Base-by-base conservation (phyloP, 2,797 vertebrate genomes). In the Pipistrellus kuhlii region DNA sequence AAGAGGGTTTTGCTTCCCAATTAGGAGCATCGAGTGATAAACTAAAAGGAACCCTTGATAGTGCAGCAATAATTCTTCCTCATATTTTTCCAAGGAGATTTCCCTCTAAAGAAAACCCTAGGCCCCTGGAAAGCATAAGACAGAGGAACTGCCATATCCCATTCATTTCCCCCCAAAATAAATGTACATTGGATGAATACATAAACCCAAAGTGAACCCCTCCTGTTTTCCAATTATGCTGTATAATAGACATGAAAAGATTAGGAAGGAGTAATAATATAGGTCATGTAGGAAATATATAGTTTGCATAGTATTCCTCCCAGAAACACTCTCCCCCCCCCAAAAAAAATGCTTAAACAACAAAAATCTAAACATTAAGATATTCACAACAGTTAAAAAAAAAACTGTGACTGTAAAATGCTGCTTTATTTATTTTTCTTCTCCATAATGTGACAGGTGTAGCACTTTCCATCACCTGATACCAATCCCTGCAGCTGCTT, bases 351-450 rank as follows among this genome's bases (percentile, higher is more conserved):
- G 17, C 32, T 88, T 15, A 3, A 64, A 69, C 5, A 71, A 81
- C 30, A 92, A 68, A 80, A 94, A 59, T 48, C 6, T 53, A 77
- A 89, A 82, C 27, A 51, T 48, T 78, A 32, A 10, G 32, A 35
- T 75, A n/a, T 59, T 93, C 83, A 57, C 15, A 66, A 23, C 80
- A 66, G 59, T 83, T 66, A 48, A 66, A 66, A 32, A 51, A 73
- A n/a, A 23, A 62, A n/a, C 38, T 48, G 4, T 18, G 30, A 71
- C 21, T 94, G 46, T 18, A 64, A 73, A 55, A 44, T 94, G 11
- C 30, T 84, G 38, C 14, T 53, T 75, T 94, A 73, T 90, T 76
- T 91, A 71, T 80, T 75, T 88, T 96, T 75, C 30, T 57, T 81
- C 51, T 87, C 92, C 4, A 25, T 82, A 30, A 64, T 10, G 59